Evolutionary conservation across 2,888 invertebrate genomes (phyloP), one percentile per base, ranked within the genome.

Genomic region (Latheticus oryzae): DNA sequence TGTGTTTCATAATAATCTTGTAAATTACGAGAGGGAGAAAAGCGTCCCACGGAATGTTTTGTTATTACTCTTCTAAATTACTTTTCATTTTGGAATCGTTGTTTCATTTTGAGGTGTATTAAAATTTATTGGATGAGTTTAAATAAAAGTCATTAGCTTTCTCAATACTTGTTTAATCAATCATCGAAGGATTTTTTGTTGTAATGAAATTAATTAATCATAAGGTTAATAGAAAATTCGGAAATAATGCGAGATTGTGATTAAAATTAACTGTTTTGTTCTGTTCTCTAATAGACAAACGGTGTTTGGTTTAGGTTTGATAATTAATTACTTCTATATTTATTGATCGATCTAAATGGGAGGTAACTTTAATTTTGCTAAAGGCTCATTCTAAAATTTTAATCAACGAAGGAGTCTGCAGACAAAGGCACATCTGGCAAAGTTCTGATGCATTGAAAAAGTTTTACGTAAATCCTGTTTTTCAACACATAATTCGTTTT

Each of bases 61-160:
- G 35, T 52, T 53, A 35, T 43, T 30, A 40, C 30, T 15, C 16
- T 23, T 32, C 17, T 61, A 62, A 56, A 58, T 62, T 58, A 60
- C 58, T 58, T 57, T 61, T 58, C 60, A 59, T n/a, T n/a, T n/a
- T n/a, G n/a, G n/a, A n/a, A n/a, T n/a, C n/a, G n/a, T n/a, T n/a
- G n/a, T n/a, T n/a, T n/a, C n/a, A n/a, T n/a, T n/a, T n/a, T n/a
- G n/a, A n/a, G n/a, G n/a, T n/a, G n/a, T n/a, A n/a, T n/a, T n/a
- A n/a, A n/a, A n/a, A n/a, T n/a, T n/a, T n/a, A n/a, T n/a, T n/a
- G n/a, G n/a, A 30, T 37, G 5, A 23, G 7, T 32, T 32, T 32
- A n/a, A 32, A 12, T 32, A 38, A 38, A 21, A 38, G 19, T 38
- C 23, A 12, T 38, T 23, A 38, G 19, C 23, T 9, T 15, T 8